Conservation (phyloP, 2,888 invertebrate genomes). For the Dicycla oo region DNA sequence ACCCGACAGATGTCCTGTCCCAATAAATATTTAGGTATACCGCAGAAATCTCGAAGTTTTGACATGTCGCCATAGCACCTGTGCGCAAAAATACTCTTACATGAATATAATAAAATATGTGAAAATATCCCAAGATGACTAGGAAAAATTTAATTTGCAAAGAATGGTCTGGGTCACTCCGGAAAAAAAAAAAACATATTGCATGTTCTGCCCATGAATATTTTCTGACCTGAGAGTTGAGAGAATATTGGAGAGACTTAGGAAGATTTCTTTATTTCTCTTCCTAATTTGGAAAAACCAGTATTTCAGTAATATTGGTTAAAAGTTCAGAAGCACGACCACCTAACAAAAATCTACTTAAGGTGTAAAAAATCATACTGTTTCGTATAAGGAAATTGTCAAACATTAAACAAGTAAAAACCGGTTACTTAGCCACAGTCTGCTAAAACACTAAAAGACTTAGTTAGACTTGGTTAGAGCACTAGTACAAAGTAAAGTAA, state of each 20-base stretch:
- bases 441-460: conserved; percentile 41
- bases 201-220: conserved; percentile 33
- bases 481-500: conserved; percentile 58
- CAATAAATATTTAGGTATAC: too few relatives aligned
- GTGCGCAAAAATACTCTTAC: not conserved
- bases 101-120: not conserved
- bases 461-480: conserved; percentile 30
- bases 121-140: conserved; percentile 1
- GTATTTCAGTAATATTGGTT: not conserved
- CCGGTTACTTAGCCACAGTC: conserved; percentile 2
- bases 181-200: conserved; percentile 30
- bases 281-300: not conserved
- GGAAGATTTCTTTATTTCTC: not conserved
- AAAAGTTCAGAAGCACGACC: not conserved
- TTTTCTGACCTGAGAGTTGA: conserved; percentile 17
- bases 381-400: not conserved
- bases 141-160: conserved; percentile 39
- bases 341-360: conserved; percentile 1
- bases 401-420: conserved; percentile 9
- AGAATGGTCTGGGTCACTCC: conserved; percentile 5
- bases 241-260: conserved; percentile 13
- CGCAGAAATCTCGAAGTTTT: too few relatives aligned
- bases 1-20: too few relatives aligned
- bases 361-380: not conserved
- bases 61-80: too few relatives aligned